Base-by-base conservation (phyloP, 2,797 vertebrate species). In the Rhincodon typus region DNA sequence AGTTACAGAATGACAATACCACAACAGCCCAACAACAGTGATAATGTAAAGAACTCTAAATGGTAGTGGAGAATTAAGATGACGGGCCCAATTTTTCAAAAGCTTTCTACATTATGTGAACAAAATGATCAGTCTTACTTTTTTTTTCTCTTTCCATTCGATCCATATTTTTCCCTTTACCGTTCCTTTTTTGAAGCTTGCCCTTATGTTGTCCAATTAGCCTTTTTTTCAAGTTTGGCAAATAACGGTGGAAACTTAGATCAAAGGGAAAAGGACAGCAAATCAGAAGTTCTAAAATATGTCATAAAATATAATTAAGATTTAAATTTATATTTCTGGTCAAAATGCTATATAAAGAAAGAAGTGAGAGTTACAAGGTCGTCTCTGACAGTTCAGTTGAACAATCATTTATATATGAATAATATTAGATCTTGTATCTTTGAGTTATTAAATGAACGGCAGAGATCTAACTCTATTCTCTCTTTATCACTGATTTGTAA, bases 201-300 rank as follows among this genome's bases (percentile, higher is more conserved):
- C 2, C 50, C 10, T 27, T 30, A 30, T 8, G 25, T 53, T 57
- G 21, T 87, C 50, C 86, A 88, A 53, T 50, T 53, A 15, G 8
- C 13, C 50, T 88, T 67, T n/a, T 53, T 62, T 93, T 38, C 34
- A 67, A 38, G n/a, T 38, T 19, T 66, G n/a, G 7, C 23, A 69
- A n/a, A 23, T n/a, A 95, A 15, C 34, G 70, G 70, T 74, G 70
- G 94, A 77, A 50, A 74, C 21, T 94, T 74, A 53, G 15, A 50
- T 77, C 17, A 50, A 50, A 77, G 25, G 38, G 66, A 34, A 57
- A 91, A 91, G 19, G 38, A 19, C 15, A 91, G 27, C 53, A 91
- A 57, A 70, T 69, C 66, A 70, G 15, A 67, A 94, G n/a, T 67
- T 94, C 91, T 94, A n/a, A 38, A 94, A 69, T 94, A 23, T 66